A percentile compares a stretch with the other conserved stretches of the same genome.
phyloP scores from a whole-genome alignment of 1,140 invertebrate species.

The Halesus radiatus region DNA sequence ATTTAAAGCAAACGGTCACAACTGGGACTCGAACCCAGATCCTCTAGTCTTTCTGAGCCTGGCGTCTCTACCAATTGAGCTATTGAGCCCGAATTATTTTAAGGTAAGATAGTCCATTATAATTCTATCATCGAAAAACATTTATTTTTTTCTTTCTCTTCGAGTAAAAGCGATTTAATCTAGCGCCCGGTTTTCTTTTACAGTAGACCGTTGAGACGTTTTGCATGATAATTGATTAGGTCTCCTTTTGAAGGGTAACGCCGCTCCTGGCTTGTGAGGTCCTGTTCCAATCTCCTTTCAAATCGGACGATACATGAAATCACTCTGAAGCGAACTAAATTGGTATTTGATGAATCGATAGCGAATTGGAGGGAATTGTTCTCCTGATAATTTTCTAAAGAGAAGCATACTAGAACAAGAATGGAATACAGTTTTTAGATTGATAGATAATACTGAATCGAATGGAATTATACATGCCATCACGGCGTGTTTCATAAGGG shows the following conservation, averaged over 20 bases:
- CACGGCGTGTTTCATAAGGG: no score
- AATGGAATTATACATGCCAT: background rate
- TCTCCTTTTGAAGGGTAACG: background rate
- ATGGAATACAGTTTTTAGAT: no score
- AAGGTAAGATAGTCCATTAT: no score
- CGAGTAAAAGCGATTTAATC: background rate
- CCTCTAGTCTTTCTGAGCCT: no score
- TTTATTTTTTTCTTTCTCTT: no score
- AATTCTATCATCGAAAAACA: no score
- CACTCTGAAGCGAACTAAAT: conserved; percentile 1
- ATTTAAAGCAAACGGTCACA: no score
- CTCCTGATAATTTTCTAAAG: no score
- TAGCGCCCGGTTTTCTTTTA: background rate
- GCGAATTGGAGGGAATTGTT: background rate
- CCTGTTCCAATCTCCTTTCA: background rate
- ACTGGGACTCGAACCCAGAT: no score
- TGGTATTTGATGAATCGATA: conserved; percentile 24
- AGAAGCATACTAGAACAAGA: no score
- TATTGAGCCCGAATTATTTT: no score
- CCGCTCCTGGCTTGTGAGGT: conserved; percentile 18
- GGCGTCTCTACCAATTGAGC: no score
- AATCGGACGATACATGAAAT: conserved; percentile 25
- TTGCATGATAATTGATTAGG: conserved; percentile 13
- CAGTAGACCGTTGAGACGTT: conserved; percentile 18
- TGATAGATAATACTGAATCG: background rate